Evolutionary conservation across 2,113 vertebrate genomes (phyloP).

Genomic region (Dipodomys stephensi): DNA sequence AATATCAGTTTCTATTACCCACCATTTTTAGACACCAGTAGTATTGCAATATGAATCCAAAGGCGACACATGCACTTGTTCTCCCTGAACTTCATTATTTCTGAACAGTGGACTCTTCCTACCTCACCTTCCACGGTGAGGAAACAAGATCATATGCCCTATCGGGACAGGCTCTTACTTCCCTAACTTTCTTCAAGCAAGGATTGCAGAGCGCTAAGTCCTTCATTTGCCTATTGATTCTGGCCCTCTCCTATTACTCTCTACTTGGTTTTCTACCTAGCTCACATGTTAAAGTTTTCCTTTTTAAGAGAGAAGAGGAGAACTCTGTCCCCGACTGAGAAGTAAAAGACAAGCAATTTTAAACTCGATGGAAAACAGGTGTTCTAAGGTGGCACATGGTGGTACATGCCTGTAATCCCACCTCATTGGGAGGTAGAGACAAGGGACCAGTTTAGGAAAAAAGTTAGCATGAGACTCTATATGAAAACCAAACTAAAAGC

Average conservation of each 20-base stretch:
- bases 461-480: no score
- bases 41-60: not conserved
- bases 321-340: no score
- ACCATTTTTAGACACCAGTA: not conserved
- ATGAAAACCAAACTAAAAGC: no score
- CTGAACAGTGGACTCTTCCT: not conserved
- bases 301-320: not conserved
- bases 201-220: not conserved
- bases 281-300: not conserved
- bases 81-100: not conserved
- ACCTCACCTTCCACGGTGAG: not conserved
- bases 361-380: slow-evolving; percentile 43
- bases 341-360: not conserved
- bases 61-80: not conserved
- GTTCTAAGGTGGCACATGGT: no score
- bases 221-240: not conserved
- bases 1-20: not conserved
- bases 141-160: not conserved
- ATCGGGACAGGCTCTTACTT: not conserved
- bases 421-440: no score
- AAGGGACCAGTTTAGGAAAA: no score
- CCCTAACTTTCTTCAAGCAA: not conserved
- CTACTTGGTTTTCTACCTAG: not conserved
- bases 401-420: no score
- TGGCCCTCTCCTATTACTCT: not conserved